Percentiles rank a stretch among this genome's conserved stretches.
These are phyloP conservation scores for Axis porcinus DNA, from an alignment of 2,113 vertebrate genomes.

Conservation along the genomic window DNA sequence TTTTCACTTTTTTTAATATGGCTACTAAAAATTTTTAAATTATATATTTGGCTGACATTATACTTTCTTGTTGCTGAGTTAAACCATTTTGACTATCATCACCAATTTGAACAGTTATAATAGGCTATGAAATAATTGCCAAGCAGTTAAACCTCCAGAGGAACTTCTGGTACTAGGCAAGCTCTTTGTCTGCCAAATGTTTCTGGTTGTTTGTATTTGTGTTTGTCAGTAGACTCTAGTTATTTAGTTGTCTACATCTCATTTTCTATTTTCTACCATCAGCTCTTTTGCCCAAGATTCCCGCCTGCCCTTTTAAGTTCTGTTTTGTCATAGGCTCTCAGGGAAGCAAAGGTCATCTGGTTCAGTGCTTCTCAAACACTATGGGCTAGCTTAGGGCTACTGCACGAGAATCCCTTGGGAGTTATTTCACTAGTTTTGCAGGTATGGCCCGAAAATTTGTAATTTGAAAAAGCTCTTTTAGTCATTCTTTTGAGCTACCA, in stretches of 20 bases:
- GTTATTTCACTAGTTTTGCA: background rate
- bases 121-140: background rate
- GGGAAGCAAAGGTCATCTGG: background rate
- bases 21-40: conserved; percentile 2
- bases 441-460: background rate
- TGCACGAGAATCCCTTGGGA: background rate
- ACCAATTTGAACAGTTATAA: background rate
- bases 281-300: background rate
- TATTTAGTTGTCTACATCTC: background rate
- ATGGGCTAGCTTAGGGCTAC: background rate
- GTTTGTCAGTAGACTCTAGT: background rate
- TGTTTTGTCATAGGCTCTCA: background rate
- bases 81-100: background rate
- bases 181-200: background rate
- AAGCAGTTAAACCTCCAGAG: background rate
- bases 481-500: background rate
- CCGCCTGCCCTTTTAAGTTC: background rate
- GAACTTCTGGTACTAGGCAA: background rate
- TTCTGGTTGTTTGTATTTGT: background rate
- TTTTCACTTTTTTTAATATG: background rate
- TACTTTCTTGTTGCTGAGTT: background rate
- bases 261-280: background rate
- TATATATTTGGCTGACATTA: background rate
- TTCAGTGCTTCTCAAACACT: background rate
- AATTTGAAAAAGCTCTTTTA: conserved; percentile 4